These are phyloP conservation scores for Pardosa pseudoannulata DNA, from an alignment of 2,888 invertebrate species.

Conservation along the genomic window DNA sequence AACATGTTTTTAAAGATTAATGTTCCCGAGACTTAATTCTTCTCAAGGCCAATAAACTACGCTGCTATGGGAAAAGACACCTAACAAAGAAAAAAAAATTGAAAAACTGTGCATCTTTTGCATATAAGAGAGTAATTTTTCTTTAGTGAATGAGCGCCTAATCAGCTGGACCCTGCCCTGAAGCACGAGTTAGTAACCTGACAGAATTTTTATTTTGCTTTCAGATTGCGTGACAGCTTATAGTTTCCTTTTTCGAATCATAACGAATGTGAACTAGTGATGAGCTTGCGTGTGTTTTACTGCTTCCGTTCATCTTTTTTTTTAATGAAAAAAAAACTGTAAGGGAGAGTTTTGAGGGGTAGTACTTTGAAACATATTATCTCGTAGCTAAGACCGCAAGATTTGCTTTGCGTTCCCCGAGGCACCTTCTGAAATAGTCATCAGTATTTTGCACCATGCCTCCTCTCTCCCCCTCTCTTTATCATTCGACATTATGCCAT, in stretches of 20 bases:
- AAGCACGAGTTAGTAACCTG: not conserved
- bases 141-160: not conserved
- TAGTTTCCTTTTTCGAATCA: slow-evolving; percentile 21
- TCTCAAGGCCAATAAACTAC: not conserved
- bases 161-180: not conserved
- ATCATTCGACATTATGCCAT: not conserved
- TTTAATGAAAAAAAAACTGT: not conserved
- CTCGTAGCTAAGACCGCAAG: not conserved
- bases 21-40: too few relatives aligned
- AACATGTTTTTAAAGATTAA: too few relatives aligned
- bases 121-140: not conserved
- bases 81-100: too few relatives aligned
- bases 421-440: slow-evolving; percentile 17
- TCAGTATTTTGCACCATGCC: slow-evolving; percentile 28
- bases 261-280: not conserved
- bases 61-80: too few relatives aligned
- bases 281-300: not conserved
- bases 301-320: not conserved
- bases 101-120: too few relatives aligned
- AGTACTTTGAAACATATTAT: not conserved
- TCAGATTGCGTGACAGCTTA: slow-evolving; percentile 16
- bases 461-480: not conserved
- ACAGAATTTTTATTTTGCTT: not conserved
- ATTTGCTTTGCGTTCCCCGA: not conserved
- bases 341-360: too few relatives aligned